phyloP scores from a whole-genome alignment of 2,888 invertebrate genomes.

The Harpalus rubripes region DNA sequence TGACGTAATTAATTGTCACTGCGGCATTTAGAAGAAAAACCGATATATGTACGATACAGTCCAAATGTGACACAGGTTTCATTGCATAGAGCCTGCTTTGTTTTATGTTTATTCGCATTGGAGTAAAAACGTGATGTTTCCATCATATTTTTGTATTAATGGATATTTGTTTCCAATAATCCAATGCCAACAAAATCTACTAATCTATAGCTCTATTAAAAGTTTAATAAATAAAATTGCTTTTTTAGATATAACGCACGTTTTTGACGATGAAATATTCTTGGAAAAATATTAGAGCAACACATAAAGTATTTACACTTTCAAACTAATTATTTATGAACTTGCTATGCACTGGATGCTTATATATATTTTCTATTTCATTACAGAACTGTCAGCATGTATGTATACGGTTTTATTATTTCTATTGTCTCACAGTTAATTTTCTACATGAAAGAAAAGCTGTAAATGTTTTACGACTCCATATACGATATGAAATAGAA shows the following conservation, averaged over 20 bases:
- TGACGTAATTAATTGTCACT: too few species aligned
- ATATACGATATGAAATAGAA: too few species aligned
- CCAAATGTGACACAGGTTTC: too few species aligned
- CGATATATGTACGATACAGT: too few species aligned
- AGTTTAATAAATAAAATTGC: neutral
- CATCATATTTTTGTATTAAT: neutral
- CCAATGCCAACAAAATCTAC: neutral
- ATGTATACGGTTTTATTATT: too few species aligned
- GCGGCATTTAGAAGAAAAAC: too few species aligned
- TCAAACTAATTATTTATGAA: conserved; percentile 9
- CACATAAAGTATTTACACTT: conserved; percentile 39
- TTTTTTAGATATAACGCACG: neutral
- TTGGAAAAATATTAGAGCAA: conserved; percentile 2
- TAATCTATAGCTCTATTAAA: neutral
- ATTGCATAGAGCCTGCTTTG: too few species aligned
- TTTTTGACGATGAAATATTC: neutral
- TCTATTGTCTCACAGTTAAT: too few species aligned
- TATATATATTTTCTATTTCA: neutral
- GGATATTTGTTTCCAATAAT: neutral
- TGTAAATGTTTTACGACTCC: too few species aligned
- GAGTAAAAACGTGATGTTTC: neutral
- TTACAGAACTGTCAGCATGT: neutral
- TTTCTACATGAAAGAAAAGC: too few species aligned
- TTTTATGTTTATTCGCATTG: too few species aligned
- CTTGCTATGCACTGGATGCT: neutral